Base-by-base conservation (phyloP, 2,797 vertebrate species). In the Malacoctenus gilli region DNA sequence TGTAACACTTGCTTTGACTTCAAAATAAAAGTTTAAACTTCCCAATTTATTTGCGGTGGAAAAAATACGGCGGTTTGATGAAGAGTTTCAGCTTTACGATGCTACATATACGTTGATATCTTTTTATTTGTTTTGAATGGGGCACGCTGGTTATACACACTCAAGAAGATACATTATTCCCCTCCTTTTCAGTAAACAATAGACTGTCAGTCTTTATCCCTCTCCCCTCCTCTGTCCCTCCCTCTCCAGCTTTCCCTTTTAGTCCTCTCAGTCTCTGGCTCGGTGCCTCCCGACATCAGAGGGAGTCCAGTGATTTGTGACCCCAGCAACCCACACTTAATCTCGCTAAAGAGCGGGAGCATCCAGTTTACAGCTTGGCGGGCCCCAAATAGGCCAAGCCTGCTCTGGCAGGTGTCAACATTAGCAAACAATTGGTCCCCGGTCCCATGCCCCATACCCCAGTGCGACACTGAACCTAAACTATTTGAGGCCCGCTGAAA, bases 261-360 rank as follows among this genome's bases (percentile, higher is more conserved):
- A 78, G 75, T 63, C 70, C 61, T 63, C 79, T 81, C 76, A 49
- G 80, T 86, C 91, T 91, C 92, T 94, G 92, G 92, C 89, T 93
- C 90, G 90, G 91, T 92, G 90, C 89, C 91, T 88, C 77, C 64
- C 74, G 87, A 91, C 90, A 88, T 92, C 92, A 92, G 87, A 90
- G 92, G 91, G 92, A 91, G 91, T 87, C 84, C 77, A 82, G 75
- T 89, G 94, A 94, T 94, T 95, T 92, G 77, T 93, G 93, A 94
- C 93, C 93, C 85, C 80, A 73, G 89, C 89, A 93, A 93, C 91
- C 93, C 90, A 86, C 83, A 87, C 86, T 94, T 93, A 92, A 92
- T 91, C 91, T 87, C 79, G 89, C 92, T 91, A 93, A 94, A 94
- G 91, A 92, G 91, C 84, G 89, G 80, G 75, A 67, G 78, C 85